A percentile compares a stretch with the other conserved stretches of the same genome.
Conservation (phyloP, 2,113 vertebrate genomes). For the Laticauda colubrina region DNA sequence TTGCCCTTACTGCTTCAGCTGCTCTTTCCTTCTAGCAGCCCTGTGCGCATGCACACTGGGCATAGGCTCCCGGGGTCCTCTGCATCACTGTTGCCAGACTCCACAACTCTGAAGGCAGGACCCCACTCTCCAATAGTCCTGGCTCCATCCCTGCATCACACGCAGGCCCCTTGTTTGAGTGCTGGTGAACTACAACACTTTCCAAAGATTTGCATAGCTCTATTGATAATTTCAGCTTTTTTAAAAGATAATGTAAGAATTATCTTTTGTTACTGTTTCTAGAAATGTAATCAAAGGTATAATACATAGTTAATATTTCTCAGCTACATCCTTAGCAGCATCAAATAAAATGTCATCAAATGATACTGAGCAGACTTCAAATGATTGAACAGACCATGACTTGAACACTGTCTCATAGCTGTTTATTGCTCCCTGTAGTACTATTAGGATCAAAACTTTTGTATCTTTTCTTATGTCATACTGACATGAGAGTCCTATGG, state of each 20-base stretch:
- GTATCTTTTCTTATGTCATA: neutral
- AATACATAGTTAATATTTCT: neutral
- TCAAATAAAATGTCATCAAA: conserved; percentile 17
- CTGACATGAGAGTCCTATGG: neutral
- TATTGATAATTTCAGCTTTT: neutral
- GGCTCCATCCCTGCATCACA: too few species aligned
- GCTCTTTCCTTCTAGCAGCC: too few species aligned
- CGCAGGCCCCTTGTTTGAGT: too few species aligned
- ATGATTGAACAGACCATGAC: conserved; percentile 2
- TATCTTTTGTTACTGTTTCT: neutral
- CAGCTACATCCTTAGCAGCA: neutral
- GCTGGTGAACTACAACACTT: too few species aligned
- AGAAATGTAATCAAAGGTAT: fast-evolving
- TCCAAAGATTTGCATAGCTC: neutral
- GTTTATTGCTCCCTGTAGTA: conserved; percentile 17
- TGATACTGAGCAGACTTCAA: neutral
- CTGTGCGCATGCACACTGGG: too few species aligned
- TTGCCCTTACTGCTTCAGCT: too few species aligned
- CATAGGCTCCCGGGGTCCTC: too few species aligned
- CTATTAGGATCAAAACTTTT: conserved; percentile 43
- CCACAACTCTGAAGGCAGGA: too few species aligned
- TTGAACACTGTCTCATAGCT: conserved; percentile 10
- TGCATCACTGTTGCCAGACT: too few species aligned
- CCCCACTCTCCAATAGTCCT: too few species aligned
- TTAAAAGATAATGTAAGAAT: neutral